These are phyloP conservation scores for Spilosoma lubricipeda DNA, from an alignment of 2,888 invertebrate species.

Conservation along the genomic window DNA sequence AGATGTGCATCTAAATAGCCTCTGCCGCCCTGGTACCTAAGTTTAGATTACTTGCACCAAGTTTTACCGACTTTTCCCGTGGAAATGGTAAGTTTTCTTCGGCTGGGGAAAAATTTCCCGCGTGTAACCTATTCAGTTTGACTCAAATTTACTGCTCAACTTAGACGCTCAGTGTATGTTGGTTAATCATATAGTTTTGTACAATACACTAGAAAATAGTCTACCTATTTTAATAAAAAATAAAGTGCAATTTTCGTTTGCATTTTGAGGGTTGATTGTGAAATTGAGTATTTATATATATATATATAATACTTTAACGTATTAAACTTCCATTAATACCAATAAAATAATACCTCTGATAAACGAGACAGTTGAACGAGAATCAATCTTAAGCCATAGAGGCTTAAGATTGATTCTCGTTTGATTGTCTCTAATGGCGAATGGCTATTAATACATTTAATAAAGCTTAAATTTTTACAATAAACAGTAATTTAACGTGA, in stretches of 20 bases:
- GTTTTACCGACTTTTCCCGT: conserved; percentile 73
- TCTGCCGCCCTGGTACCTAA: conserved; percentile 83
- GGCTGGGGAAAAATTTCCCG: conserved; percentile 64
- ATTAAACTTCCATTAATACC: neutral
- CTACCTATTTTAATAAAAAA: conserved; percentile 20
- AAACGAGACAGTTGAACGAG: too few species aligned
- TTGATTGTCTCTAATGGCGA: too few species aligned
- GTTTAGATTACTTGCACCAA: conserved; percentile 86
- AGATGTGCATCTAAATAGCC: conserved; percentile 87
- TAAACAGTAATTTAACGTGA: neutral
- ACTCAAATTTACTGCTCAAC: conserved; percentile 79
- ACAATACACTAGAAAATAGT: conserved; percentile 35
- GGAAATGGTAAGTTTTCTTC: conserved; percentile 70
- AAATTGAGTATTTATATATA: neutral
- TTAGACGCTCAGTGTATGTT: conserved; percentile 66
- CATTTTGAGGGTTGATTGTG: neutral
- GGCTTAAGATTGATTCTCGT: too few species aligned
- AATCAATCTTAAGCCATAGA: too few species aligned
- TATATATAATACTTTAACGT: neutral
- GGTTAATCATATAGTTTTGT: conserved; percentile 52
- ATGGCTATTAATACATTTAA: too few species aligned
- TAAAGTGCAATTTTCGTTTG: neutral
- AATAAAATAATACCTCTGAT: too few species aligned
- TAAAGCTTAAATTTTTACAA: too few species aligned
- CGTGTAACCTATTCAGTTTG: conserved; percentile 77